Conservation (phyloP, 2,113 vertebrate species). For the Corvus hawaiiensis region DNA sequence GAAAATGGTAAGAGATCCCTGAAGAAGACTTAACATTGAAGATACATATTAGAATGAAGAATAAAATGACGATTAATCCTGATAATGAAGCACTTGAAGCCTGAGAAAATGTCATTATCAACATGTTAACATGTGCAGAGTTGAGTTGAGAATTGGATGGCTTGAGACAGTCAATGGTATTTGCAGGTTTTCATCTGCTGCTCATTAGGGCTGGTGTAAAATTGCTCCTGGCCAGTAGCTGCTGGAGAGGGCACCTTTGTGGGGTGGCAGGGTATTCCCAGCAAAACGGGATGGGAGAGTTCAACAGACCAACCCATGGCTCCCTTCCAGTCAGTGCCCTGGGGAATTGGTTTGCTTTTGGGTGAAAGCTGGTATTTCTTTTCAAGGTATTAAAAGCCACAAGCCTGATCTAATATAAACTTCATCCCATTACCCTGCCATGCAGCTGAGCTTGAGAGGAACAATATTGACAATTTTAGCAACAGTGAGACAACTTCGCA, state of each 20-base stretch:
- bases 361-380: background rate
- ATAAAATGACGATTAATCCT: constrained; percentile 16
- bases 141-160: background rate
- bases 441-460: background rate
- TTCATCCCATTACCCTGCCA: background rate
- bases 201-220: background rate
- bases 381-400: background rate
- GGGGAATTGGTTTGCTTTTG: background rate
- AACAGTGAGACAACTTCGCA: background rate
- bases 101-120: background rate
- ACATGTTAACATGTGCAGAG: background rate
- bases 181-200: background rate
- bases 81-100: constrained; percentile 10
- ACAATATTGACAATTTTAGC: rapidly evolving
- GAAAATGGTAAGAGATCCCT: constrained; percentile 2
- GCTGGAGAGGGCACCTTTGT: background rate
- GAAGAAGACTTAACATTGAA: constrained; percentile 34
- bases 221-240: background rate
- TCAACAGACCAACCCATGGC: background rate
- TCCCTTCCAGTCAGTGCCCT: rapidly evolving
- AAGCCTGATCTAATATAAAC: background rate
- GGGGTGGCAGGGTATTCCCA: background rate
- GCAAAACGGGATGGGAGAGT: background rate
- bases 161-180: background rate
- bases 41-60: background rate